Percentiles rank a stretch among this genome's conserved stretches.
phyloP scores from a whole-genome alignment of 2,888 invertebrate genomes.

The Lymantria dispar region DNA sequence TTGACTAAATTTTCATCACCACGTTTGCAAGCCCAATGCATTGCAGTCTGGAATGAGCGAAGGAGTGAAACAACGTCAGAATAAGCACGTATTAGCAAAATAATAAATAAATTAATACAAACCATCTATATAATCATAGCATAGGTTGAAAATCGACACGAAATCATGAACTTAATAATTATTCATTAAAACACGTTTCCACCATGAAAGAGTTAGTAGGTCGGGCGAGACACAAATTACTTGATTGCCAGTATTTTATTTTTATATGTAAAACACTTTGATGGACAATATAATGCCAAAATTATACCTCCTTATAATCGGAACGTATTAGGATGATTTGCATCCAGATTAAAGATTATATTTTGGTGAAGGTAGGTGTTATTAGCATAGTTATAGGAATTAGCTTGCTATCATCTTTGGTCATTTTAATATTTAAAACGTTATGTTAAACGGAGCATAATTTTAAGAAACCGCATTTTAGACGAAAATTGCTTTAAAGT shows the following conservation, averaged over 20 bases:
- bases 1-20: slow-evolving; percentile 96
- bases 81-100: background rate
- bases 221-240: slow-evolving; percentile 78
- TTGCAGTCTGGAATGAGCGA: slow-evolving; percentile 88
- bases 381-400: slow-evolving; percentile 81
- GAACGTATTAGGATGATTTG: slow-evolving; percentile 81
- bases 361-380: slow-evolving; percentile 76
- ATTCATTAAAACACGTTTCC: slow-evolving; percentile 60
- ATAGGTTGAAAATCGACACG: slow-evolving; percentile 40
- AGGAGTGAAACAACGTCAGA: slow-evolving; percentile 3
- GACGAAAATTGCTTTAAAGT: slow-evolving; percentile 51
- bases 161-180: slow-evolving; percentile 52
- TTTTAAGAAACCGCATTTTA: slow-evolving; percentile 57
- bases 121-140: slow-evolving; percentile 33
- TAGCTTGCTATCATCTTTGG: slow-evolving; percentile 69
- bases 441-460: slow-evolving; percentile 63
- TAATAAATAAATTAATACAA: slow-evolving; percentile 6
- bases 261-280: slow-evolving; percentile 80
- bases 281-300: slow-evolving; percentile 81
- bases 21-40: slow-evolving; percentile 98
- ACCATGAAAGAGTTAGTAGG: slow-evolving; percentile 74
- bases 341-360: slow-evolving; percentile 82
- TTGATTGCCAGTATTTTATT: slow-evolving; percentile 76
- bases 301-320: slow-evolving; percentile 80
- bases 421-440: slow-evolving; percentile 75